Evolutionary conservation across 2,113 vertebrate species (phyloP), one percentile per base, ranked within the genome.

Genomic region (Melanerpes formicivorus): DNA sequence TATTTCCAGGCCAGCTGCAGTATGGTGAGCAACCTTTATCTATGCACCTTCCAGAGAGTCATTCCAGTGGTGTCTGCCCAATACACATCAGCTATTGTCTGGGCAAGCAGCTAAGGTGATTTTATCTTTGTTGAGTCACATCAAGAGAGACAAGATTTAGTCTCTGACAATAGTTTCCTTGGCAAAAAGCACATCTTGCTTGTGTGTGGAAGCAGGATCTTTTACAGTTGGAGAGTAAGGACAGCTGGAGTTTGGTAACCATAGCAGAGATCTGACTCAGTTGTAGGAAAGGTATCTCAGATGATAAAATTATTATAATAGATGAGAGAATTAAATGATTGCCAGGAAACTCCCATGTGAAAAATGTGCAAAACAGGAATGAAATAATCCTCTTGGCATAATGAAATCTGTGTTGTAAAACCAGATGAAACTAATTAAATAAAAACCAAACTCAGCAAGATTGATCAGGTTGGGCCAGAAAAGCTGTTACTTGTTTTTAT

Each of bases 331-430:
- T 58, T 54, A 90, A 94, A 84, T 77, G 32, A 78, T 72, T 88
- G 54, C 44, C 80, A 67, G 70, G 81, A 91, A 90, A 78, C 40
- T 88, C 80, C 46, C 85, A 62, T 76, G 18, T 42, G 5, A 48
- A 80, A 84, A 88, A 88, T 67, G 34, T 60, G 54, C 48, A 81
- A 95, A 93, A 90, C 22, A 50, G 55, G 71, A 90, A 84, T 29
- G 79, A 92, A 94, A 77, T 93, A 60, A 56, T 32, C 26, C 17
- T 85, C 16, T 74, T 85, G 46, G 54, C 29, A 21, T 80, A 84
- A 55, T 82, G 82, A 95, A 94, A 69, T 2, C 52, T 90, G 11
- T 70, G 50, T 88, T 92, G 55, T 88, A 92, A 94, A 86, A 40
- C 79, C 55, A 80, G 67, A 66, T 94, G 76, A 94, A 91, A 77